Conservation (phyloP, 2,797 vertebrate species). For the Hippocampus kuda region DNA sequence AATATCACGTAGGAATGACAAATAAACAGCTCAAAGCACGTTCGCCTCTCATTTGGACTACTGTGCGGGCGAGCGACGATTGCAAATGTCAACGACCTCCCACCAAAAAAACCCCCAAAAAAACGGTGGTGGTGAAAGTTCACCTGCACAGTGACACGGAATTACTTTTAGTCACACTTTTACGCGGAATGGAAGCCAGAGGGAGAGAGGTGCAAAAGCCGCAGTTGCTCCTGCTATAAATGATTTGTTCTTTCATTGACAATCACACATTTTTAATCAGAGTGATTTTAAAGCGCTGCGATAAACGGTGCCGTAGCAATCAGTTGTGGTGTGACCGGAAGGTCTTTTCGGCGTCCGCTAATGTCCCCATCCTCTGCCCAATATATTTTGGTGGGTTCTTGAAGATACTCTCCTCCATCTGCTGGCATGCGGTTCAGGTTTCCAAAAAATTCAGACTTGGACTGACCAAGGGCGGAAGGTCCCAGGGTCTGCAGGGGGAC, state of each 20-base stretch:
- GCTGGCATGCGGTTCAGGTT: not conserved
- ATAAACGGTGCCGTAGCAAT: not conserved
- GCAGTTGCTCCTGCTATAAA: not conserved
- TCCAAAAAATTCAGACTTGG: constrained; percentile 60
- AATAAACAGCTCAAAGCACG: not conserved
- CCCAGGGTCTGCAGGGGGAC: constrained; percentile 67
- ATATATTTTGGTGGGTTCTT: not conserved
- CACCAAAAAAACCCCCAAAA: not conserved
- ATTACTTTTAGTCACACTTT: not conserved
- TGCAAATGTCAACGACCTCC: not conserved
- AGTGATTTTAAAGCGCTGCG: not conserved
- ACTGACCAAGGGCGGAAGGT: constrained; percentile 82
- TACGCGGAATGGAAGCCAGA: not conserved
- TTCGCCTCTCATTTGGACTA: too few species aligned
- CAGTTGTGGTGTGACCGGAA: not conserved
- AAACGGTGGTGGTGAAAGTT: not conserved
- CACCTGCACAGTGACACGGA: not conserved
- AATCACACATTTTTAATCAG: not conserved
- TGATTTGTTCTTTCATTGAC: not conserved
- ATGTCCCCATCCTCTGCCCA: not conserved
- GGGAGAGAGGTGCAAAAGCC: not conserved
- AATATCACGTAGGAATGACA: not conserved
- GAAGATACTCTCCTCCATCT: not conserved
- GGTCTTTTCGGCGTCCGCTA: too few species aligned
- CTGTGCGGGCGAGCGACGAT: not conserved